Conservation (phyloP, 2,888 invertebrate genomes). For the Metallyticus violacea region DNA sequence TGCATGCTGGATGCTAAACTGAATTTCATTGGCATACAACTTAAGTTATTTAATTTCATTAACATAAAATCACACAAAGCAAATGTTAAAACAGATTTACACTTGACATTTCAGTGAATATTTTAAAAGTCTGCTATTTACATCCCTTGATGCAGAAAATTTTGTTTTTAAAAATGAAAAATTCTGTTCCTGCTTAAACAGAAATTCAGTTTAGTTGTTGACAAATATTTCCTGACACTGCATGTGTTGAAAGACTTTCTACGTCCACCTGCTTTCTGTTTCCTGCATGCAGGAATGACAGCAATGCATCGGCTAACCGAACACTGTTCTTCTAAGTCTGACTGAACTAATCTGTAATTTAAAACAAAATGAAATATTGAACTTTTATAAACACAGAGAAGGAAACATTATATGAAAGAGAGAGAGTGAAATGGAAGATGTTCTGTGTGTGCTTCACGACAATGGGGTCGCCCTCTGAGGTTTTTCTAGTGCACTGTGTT, state of each 20-base stretch:
- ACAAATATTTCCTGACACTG: no score
- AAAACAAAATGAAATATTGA: neutral
- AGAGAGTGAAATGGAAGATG: neutral
- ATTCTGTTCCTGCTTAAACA: neutral
- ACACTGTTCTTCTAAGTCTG: conserved; percentile 7
- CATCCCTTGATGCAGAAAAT: neutral
- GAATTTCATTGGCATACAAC: neutral
- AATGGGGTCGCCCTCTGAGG: neutral
- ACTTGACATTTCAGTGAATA: neutral
- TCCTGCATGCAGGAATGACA: neutral
- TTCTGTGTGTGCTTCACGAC: neutral
- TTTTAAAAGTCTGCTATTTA: neutral
- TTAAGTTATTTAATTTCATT: neutral
- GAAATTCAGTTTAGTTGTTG: neutral
- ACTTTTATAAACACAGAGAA: conserved; percentile 6
- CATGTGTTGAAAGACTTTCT: neutral
- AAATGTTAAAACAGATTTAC: neutral
- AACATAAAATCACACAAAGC: neutral
- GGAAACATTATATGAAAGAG: neutral
- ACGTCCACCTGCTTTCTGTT: neutral
- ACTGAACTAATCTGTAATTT: conserved; percentile 15
- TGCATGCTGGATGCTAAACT: neutral
- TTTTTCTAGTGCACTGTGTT: neutral
- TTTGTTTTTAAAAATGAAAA: neutral
- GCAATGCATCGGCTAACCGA: no score